Conservation (phyloP, 92 coral and sea anemone genomes). For the Actinernus sp. region DNA sequence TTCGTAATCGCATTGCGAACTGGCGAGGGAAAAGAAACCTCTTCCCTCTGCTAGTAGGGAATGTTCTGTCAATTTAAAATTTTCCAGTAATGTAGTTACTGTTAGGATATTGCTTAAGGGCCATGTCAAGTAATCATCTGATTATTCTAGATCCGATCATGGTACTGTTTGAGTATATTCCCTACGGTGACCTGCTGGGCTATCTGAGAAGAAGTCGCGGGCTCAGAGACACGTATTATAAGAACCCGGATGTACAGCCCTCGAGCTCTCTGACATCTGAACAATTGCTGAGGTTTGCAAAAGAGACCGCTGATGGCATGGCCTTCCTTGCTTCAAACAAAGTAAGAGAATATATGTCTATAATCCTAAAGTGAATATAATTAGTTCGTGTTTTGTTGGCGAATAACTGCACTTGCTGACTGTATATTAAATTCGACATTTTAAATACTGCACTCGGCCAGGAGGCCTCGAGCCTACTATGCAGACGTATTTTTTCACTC, state of each 20-base stretch:
- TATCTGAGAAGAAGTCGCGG: slow-evolving; percentile 79
- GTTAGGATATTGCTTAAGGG: background rate
- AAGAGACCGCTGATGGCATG: slow-evolving; percentile 90
- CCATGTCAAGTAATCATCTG: background rate
- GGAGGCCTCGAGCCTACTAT: no score
- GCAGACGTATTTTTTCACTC: no score
- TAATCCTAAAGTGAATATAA: no score
- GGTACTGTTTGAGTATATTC: slow-evolving; percentile 79
- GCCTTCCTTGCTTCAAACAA: slow-evolving; percentile 71
- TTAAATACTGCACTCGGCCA: no score
- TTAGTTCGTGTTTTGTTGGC: no score
- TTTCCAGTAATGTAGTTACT: no score
- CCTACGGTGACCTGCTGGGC: slow-evolving; percentile 84
- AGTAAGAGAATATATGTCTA: slow-evolving; percentile 26
- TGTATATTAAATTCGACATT: no score
- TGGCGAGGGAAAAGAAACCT: no score
- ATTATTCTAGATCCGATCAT: slow-evolving; percentile 66
- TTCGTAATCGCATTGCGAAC: no score
- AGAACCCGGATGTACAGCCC: slow-evolving; percentile 70
- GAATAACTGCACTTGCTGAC: no score
- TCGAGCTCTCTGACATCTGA: slow-evolving; percentile 62
- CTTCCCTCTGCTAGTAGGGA: no score
- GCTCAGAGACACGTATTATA: slow-evolving; percentile 68
- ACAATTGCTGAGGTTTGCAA: slow-evolving; percentile 70
- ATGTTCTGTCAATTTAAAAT: no score